Base-by-base conservation (phyloP, 2,113 vertebrate species). In the Silurus glanis region DNA sequence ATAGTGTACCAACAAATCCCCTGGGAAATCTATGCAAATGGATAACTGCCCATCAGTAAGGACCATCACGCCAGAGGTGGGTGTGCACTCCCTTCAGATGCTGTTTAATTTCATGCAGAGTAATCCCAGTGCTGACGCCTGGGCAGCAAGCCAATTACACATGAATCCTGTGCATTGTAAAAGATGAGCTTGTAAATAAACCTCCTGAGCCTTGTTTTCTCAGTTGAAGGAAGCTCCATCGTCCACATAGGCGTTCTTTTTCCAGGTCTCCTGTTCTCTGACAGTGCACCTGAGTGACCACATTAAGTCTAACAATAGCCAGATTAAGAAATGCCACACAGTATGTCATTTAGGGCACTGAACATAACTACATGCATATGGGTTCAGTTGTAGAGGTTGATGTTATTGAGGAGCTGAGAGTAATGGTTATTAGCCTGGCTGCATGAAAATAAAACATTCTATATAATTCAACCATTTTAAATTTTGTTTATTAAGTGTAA, bases 101-200 rank as follows among this genome's bases (percentile, higher is more conserved):
- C 37, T 21, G 55, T 89, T 88, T 90, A 88, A 93, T 91, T 92
- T 89, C 72, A 85, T 80, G 88, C 91, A 90, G 90, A 89, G 90
- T 89, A 92, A 91, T 91, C 45, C 88, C 87, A 85, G 83, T 78
- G 80, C 86, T 88, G 88, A 90, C 84, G 89, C 88, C 91, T 88
- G 90, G 82, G 59, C 91, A 92, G 88, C 81, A 88, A 81, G 85
- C 91, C 91, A 89, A 93, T 93, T 93, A 92, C 89, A 92, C 89
- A 92, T 89, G 89, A 51, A 90, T 93, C 92, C 93, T 76, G 86
- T 83, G 89, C 88, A 61, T 85, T 91, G 84, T 85, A 76, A 91
- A 93, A 92, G 92, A 93, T 93, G 91, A 94, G 93, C 91, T 93
- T 89, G 88, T 88, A 82, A 85, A 88, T 83, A 86, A 85, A 89